Conservation (phyloP, 2,888 invertebrate species). For the Cerastis rubricosa region DNA sequence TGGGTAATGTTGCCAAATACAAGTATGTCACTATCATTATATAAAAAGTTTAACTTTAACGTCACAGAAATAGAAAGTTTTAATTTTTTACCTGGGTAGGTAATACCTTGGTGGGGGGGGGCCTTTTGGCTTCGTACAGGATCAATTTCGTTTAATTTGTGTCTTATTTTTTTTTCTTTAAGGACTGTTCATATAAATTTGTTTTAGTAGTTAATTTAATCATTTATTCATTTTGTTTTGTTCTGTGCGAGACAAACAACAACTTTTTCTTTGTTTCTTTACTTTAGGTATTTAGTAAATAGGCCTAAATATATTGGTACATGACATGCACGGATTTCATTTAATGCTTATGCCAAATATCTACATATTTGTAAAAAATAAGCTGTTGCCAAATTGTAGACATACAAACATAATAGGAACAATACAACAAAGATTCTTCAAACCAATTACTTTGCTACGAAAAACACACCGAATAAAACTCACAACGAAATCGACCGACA, state of each 20-base stretch:
- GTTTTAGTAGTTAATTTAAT: no score
- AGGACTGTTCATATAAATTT: no score
- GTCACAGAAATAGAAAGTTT: slow-evolving; percentile 33
- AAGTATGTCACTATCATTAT: slow-evolving; percentile 63
- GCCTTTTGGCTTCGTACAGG: no score
- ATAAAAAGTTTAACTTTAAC: slow-evolving; percentile 55
- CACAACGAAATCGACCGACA: slow-evolving; percentile 5
- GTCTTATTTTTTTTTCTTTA: no score
- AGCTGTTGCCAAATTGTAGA: not conserved
- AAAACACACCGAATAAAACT: slow-evolving; percentile 18
- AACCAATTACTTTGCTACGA: not conserved
- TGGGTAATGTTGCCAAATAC: slow-evolving; percentile 64
- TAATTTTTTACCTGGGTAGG: slow-evolving; percentile 42
- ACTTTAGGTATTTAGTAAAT: not conserved
- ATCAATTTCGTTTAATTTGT: no score
- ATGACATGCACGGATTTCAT: not conserved
- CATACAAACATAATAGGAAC: no score
- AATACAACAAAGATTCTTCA: not conserved
- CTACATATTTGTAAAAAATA: not conserved
- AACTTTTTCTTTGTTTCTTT: no score
- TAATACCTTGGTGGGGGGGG: no score
- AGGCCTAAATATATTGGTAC: not conserved
- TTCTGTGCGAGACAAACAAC: no score
- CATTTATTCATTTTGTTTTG: no score
- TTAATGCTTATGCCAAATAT: not conserved